Evolutionary conservation across 1,140 invertebrate genomes (phyloP).

Genomic region (Ceratina australensis): DNA sequence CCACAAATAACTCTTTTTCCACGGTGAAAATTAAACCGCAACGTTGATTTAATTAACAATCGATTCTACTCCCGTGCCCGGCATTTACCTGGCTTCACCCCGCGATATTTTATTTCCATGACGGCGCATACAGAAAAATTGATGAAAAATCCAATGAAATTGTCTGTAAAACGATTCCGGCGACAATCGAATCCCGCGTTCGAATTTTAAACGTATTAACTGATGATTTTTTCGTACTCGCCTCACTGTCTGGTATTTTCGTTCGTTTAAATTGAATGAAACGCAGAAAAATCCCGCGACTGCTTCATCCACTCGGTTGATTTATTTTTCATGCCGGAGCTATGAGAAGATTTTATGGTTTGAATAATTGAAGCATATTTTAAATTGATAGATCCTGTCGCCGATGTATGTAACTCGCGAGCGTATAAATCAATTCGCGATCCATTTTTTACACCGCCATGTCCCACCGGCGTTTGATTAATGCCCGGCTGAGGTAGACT

Average conservation of each 20-base stretch:
- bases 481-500: too few species aligned
- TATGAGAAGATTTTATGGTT: neutral
- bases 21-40: neutral
- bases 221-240: conserved; percentile 13
- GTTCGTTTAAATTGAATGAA: neutral
- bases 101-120: neutral
- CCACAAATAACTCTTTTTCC: neutral
- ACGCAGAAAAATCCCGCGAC: too few species aligned
- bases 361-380: neutral
- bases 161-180: neutral
- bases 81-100: neutral
- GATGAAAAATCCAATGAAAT: conserved; percentile 1
- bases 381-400: neutral
- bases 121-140: neutral
- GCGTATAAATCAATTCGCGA: neutral
- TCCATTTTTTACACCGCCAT: neutral
- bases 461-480: neutral
- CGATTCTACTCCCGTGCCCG: neutral
- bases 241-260: too few species aligned
- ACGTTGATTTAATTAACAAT: conserved; percentile 23
- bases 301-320: neutral
- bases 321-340: neutral
- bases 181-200: neutral
- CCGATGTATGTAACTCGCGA: neutral
- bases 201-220: conserved; percentile 18